Conservation (phyloP, 2,113 vertebrate species). For the Dipodomys stephensi region DNA sequence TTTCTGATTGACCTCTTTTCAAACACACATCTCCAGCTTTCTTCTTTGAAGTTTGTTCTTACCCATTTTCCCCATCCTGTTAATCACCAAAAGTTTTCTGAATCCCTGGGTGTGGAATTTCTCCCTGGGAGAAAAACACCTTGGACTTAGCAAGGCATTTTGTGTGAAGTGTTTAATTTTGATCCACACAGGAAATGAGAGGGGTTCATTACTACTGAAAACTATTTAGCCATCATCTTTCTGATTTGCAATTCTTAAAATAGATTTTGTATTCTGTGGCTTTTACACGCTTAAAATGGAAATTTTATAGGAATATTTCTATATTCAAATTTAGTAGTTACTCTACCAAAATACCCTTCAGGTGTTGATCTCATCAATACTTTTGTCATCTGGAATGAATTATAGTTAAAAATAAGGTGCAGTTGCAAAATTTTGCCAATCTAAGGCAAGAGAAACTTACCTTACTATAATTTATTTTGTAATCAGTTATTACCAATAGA, state of each 20-base stretch:
- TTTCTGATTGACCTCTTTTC: not conserved
- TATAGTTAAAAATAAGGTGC: not conserved
- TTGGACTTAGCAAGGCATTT: not conserved
- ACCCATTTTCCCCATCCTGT: not conserved
- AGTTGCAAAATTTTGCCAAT: not conserved
- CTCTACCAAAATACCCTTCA: not conserved
- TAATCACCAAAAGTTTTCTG: not conserved
- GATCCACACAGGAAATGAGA: not conserved
- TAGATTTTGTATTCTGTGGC: not conserved
- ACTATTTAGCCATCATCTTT: not conserved
- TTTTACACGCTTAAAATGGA: not conserved
- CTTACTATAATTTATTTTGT: constrained; percentile 9
- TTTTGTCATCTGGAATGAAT: not conserved
- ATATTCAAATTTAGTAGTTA: not conserved
- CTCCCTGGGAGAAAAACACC: not conserved
- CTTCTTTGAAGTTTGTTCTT: not conserved
- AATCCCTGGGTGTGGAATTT: not conserved
- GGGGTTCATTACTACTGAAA: not conserved
- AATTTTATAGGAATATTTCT: not conserved
- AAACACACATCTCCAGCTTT: not conserved
- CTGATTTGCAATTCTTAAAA: not conserved
- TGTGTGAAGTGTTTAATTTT: not conserved
- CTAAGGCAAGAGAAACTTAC: not conserved
- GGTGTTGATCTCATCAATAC: not conserved
- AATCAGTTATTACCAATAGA: not conserved